Evolutionary conservation across 2,797 vertebrate species (phyloP).

Genomic region (Brotula barbata): DNA sequence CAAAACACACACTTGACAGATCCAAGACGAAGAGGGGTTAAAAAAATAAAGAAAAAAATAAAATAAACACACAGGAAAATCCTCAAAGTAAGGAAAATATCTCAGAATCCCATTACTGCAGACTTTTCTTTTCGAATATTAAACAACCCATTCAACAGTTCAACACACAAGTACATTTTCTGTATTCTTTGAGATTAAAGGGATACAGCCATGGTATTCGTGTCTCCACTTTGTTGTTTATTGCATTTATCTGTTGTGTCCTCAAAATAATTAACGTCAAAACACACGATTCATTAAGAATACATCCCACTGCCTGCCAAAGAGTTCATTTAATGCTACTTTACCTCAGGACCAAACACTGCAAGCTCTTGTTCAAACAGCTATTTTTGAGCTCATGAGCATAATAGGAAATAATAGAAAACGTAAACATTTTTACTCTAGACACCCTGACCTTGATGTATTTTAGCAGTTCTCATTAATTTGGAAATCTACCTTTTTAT

Average conservation of each 20-base stretch:
- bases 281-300: conserved; percentile 10
- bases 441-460: conserved; percentile 45
- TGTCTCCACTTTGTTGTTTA: conserved; percentile 8
- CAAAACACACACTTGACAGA: no score
- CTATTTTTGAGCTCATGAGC: not conserved
- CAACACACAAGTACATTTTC: not conserved
- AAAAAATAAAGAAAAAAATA: not conserved
- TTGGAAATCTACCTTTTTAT: conserved; percentile 43
- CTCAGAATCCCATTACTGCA: not conserved
- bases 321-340: not conserved
- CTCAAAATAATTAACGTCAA: conserved; percentile 16
- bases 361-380: not conserved
- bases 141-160: conserved; percentile 20
- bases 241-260: not conserved
- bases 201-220: conserved; percentile 2
- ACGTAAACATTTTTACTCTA: conserved; percentile 13
- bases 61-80: not conserved
- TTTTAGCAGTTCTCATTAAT: conserved; percentile 16
- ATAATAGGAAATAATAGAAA: not conserved
- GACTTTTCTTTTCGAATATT: not conserved
- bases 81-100: not conserved
- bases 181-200: not conserved
- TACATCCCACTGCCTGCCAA: not conserved
- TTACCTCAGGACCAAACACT: conserved; percentile 1
- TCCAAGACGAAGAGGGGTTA: no score